These are phyloP conservation scores for Petrocephalus schoutedeni DNA, from an alignment of 2,797 vertebrate species.

Conservation along the genomic window DNA sequence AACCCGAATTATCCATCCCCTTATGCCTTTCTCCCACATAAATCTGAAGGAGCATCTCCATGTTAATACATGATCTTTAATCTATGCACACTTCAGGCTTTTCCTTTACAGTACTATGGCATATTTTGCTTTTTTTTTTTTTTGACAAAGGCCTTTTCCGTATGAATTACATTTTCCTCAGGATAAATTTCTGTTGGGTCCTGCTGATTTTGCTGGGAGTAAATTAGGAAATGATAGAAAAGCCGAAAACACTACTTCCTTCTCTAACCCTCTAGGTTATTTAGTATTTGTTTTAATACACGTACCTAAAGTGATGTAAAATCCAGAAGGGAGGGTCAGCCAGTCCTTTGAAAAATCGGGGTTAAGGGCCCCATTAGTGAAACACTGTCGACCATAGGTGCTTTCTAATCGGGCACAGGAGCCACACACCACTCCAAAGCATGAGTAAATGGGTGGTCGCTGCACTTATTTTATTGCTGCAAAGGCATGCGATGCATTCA, in stretches of 20 bases:
- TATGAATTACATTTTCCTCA: not conserved
- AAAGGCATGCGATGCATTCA: not conserved
- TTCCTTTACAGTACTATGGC: not conserved
- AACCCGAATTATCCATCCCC: not conserved
- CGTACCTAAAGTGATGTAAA: too few relatives aligned
- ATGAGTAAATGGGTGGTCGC: not conserved
- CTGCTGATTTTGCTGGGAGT: not conserved
- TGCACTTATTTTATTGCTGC: not conserved
- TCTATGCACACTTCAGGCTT: not conserved
- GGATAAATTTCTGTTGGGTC: not conserved
- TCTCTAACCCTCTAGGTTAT: too few relatives aligned
- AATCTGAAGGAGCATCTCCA: not conserved
- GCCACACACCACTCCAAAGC: not conserved
- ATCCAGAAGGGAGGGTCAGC: too few relatives aligned
- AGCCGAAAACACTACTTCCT: too few relatives aligned
- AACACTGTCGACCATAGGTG: too few relatives aligned
- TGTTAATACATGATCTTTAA: not conserved
- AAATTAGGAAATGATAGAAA: too few relatives aligned
- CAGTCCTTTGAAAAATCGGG: too few relatives aligned
- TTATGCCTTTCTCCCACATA: not conserved
- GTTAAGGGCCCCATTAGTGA: too few relatives aligned
- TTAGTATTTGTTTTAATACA: too few relatives aligned
- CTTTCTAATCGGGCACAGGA: not conserved
- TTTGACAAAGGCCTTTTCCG: not conserved
- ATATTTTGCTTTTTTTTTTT: not conserved